phyloP scores from a whole-genome alignment of 2,797 vertebrate species.

The Enteromius mattozi region DNA sequence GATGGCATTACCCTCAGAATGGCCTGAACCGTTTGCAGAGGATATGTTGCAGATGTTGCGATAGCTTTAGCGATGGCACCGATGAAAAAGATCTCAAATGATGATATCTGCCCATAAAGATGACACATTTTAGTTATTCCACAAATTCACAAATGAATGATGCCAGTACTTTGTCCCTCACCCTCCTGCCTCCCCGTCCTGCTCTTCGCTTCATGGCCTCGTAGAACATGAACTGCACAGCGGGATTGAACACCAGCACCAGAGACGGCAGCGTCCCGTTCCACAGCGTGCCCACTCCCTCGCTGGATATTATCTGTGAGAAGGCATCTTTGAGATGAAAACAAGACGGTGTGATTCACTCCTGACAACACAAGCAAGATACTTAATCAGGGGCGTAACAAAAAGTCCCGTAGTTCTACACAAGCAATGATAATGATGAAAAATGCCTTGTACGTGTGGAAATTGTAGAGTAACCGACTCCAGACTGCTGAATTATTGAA shows the following conservation, averaged over 20 bases:
- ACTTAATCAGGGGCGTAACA: too few relatives aligned
- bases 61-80: slow-evolving; percentile 83
- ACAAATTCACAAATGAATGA: too few relatives aligned
- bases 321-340: slow-evolving; percentile 76
- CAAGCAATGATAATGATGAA: too few relatives aligned
- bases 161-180: slow-evolving; percentile 32
- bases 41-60: slow-evolving; percentile 82
- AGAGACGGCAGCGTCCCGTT: slow-evolving; percentile 82
- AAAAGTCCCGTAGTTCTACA: too few relatives aligned
- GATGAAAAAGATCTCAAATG: slow-evolving; percentile 81
- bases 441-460: too few relatives aligned
- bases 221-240: slow-evolving; percentile 85
- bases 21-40: slow-evolving; percentile 83
- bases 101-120: slow-evolving; percentile 74
- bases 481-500: too few relatives aligned
- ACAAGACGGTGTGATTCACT: neutral
- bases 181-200: slow-evolving; percentile 73
- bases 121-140: neutral
- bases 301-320: slow-evolving; percentile 78
- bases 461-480: too few relatives aligned
- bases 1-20: slow-evolving; percentile 77
- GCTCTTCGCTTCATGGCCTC: slow-evolving; percentile 83
- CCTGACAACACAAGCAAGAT: too few relatives aligned
- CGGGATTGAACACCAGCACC: slow-evolving; percentile 82
- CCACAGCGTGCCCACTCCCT: slow-evolving; percentile 80